Percentiles rank a stretch among this genome's conserved stretches.
These are phyloP conservation scores for Orthonevra nobilis DNA, from an alignment of 2,888 invertebrate species.

Conservation along the genomic window DNA sequence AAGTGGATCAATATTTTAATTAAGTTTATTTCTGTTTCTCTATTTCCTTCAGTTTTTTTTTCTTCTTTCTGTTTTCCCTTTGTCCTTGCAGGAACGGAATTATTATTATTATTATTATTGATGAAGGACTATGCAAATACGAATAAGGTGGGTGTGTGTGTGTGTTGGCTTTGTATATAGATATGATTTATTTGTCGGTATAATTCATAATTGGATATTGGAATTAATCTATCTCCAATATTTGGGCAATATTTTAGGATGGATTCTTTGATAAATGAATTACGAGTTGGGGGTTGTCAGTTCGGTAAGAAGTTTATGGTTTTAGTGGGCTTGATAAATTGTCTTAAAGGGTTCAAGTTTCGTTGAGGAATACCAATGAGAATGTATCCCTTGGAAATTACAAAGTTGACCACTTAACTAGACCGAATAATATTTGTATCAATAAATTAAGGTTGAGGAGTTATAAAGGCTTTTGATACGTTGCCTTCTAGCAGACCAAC, in stretches of 20 bases:
- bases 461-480: too few relatives aligned
- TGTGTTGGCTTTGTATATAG: not conserved
- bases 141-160: not conserved
- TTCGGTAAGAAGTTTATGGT: not conserved
- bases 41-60: not conserved
- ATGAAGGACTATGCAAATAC: constrained; percentile 62
- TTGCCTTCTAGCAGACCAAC: too few relatives aligned
- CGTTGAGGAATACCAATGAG: too few relatives aligned
- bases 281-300: not conserved
- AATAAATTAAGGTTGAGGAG: too few relatives aligned
- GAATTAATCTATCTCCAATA: constrained; percentile 59
- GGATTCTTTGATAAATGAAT: constrained; percentile 15
- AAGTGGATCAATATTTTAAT: constrained; percentile 69
- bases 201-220: constrained; percentile 58
- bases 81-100: constrained; percentile 7
- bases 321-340: constrained; percentile 4
- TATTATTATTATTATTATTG: constrained; percentile 47
- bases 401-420: too few relatives aligned
- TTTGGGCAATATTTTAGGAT: constrained; percentile 59
- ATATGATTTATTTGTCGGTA: constrained; percentile 50
- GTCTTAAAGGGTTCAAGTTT: too few relatives aligned
- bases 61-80: not conserved
- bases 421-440: too few relatives aligned
- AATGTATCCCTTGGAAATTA: too few relatives aligned
- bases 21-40: constrained; percentile 59